These are phyloP conservation scores for Corvus moneduloides DNA, from an alignment of 2,113 vertebrate species.

Conservation along the genomic window DNA sequence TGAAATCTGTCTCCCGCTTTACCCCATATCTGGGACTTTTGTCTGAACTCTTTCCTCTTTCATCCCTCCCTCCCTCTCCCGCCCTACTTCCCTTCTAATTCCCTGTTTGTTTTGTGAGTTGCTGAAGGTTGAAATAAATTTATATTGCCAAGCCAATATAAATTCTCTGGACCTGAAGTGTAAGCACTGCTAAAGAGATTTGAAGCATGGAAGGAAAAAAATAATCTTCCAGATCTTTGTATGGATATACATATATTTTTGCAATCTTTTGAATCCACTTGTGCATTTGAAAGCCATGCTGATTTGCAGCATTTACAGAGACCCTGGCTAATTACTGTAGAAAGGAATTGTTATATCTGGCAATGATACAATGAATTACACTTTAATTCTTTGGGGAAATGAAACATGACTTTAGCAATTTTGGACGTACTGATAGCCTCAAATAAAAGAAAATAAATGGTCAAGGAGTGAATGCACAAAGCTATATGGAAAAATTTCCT, in stretches of 20 bases:
- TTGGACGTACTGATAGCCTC: background rate
- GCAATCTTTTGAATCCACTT: background rate
- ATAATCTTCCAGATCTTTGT: background rate
- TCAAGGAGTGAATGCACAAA: background rate
- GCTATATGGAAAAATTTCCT: background rate
- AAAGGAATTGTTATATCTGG: background rate
- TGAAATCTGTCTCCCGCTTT: rapidly evolving
- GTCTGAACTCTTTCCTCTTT: background rate
- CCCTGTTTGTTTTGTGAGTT: background rate
- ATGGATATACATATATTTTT: background rate
- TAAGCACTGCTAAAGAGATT: background rate
- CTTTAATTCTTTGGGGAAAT: background rate
- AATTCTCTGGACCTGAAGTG: background rate
- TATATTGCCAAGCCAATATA: background rate
- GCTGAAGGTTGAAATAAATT: background rate
- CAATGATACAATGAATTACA: background rate
- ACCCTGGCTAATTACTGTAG: background rate
- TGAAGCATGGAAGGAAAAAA: background rate
- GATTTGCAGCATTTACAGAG: background rate
- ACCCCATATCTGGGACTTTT: background rate
- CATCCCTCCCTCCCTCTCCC: rapidly evolving
- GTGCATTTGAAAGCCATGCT: background rate
- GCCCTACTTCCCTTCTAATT: background rate
- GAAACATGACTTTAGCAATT: background rate
- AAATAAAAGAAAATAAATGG: background rate